Base-by-base conservation (phyloP, 1,140 invertebrate species). In the Belonocnema kinseyi region DNA sequence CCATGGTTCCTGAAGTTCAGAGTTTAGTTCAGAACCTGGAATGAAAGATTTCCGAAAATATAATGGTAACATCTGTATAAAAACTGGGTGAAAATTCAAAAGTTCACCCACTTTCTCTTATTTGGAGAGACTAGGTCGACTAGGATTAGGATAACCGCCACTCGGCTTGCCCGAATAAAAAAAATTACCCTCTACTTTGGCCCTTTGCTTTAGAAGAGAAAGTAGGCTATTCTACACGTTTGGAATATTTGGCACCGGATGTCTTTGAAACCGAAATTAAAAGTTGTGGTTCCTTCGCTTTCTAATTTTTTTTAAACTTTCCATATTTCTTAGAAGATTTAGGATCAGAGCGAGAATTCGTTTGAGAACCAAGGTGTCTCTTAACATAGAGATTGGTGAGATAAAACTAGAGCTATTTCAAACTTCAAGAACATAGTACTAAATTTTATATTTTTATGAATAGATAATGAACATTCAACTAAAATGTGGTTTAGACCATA, bases 21-120 rank as follows among this genome's bases (percentile, higher is more conserved):
- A 54, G 10, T 54, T 54, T n/a, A 66, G 40, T 40, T 40, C 0
- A 16, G 40, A 66, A n/a, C 14, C 26, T 61, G 4, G 58, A 33
- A 33, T 0, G 21, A 1, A 46, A 46, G 40, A 5, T 46, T 79
- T 77, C 40, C 19, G 46, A 58, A 50, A 54, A 52, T 17, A 53
- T 33, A 6, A 71, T 56, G 74, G 52, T 79, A 75, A 66, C 40
- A 46, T 11, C 7, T 46, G 40, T 46, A 66, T 21, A 66, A 26
- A 66, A 66, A 12, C 26, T 14, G 5, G 33, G 40, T 66, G 61
- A 66, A 66, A 66, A 26, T 66, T 66, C 21, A 77, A 82, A 82
- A 83, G 74, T 77, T 82, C 77, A 79, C 80, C 86, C 77, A 88
- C 84, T 85, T 88, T 88, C 86, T 77, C 84, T 78, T 46, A 11